Evolutionary conservation across 2,113 vertebrate genomes (phyloP), one percentile per base, ranked within the genome.

Genomic region (Zapus hudsonius): DNA sequence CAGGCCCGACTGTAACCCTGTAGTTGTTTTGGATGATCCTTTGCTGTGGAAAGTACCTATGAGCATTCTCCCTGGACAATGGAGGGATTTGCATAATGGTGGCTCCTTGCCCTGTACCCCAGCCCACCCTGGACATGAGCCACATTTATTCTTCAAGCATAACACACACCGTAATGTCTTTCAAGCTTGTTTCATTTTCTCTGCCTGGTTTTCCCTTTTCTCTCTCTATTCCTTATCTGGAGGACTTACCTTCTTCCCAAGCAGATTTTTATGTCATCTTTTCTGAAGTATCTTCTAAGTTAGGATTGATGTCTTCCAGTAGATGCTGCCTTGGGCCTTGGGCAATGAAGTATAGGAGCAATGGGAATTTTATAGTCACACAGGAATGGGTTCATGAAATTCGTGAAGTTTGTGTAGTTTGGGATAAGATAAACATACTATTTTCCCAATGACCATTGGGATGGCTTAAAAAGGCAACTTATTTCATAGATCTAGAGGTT

Each of bases 401-500:
- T 75, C 44, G 33, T n/a, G 16, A 90, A 69, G 36, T 61, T 16
- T 89, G 25, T 84, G 52, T 91, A 27, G 84, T 74, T 82, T 87
- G 0, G 33, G 29, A 1, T 9, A 82, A 78, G 5, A 8, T 29
- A 78, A 20, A 64, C 52, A 11, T 80, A 27, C 57, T 84, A 1
- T 31, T 66, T 44, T 63, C 64, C 61, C 20, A 52, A 20, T 29
- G 76, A 23, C 31, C 47, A 80, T 7, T 13, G 4, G 16, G 5
- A 82, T 47, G 36, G 22, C 25, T 67, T 90, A 33, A 74, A 61
- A n/a, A 40, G 78, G 25, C 52, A 64, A 69, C 42, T 17, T 72
- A 63, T 64, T 33, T 80, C 8, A 69, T 15, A 67, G 36, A 29
- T 47, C 79, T 69, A 12, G 42, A 61, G 42, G 23, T 9, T 73